Evolutionary conservation across 2,113 vertebrate species (phyloP), one percentile per base, ranked within the genome.

Genomic region (Campylorhamphus procurvoides): DNA sequence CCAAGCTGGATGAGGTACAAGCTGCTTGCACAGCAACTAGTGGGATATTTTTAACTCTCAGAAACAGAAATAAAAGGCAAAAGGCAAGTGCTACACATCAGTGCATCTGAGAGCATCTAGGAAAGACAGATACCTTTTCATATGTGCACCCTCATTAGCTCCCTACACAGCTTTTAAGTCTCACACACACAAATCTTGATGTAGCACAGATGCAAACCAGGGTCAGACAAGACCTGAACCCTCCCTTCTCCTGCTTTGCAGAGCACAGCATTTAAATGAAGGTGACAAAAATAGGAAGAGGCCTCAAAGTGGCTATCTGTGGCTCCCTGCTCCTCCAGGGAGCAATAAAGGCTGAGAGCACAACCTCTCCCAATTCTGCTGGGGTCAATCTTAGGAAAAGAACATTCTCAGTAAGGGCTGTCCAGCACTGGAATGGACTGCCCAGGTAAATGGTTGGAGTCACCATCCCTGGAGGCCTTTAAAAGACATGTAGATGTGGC

Each of bases 151-250:
- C 18, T 28, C 7, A 6, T 49, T 66, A 56, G 39, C 18, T 64
- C 29, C 44, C 27, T 31, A 18, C 15, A 28, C 19, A 31, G 25
- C 15, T 55, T 56, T 42, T 37, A 89, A 47, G 35, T 39, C 29
- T 33, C 14, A 27, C 14, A 49, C 14, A 49, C 9, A 12, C 8
- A n/a, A 10, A 24, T 31, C 25, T 20, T 69, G 42, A 64, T 55
- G 33, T 1, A 4, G 49, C 55, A 56, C 0, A 3, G 47, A 35
- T 8, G 10, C 1, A 1, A 77, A 82, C 4, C 1, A 10, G 39
- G 25, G 25, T 25, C 46, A 80, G 42, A 39, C 29, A 67, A 50
- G 47, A 29, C 33, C 12, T 31, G 44, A 87, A 23, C 15, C 31
- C 18, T 69, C 37, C 15, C 14, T 72, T 39, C 19, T 50, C 27